These are phyloP conservation scores for Pomatostomus ruficeps DNA, from an alignment of 2,113 vertebrate genomes.

Conservation along the genomic window DNA sequence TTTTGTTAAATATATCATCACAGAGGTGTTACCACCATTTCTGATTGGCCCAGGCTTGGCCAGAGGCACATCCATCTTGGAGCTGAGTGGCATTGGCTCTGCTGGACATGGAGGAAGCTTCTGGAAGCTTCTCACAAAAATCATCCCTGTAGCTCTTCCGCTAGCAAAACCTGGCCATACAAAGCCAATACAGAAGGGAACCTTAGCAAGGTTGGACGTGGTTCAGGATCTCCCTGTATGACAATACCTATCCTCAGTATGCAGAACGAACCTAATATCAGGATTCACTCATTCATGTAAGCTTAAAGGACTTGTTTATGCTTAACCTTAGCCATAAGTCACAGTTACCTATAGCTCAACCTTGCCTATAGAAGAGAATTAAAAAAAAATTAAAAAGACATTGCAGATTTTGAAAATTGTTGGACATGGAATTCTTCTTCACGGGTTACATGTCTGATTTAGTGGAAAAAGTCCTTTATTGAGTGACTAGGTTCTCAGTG, in stretches of 20 bases:
- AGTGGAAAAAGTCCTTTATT: neutral
- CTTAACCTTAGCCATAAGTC: neutral
- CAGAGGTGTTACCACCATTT: neutral
- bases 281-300: neutral
- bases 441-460: neutral
- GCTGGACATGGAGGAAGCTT: neutral
- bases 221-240: neutral
- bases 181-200: neutral
- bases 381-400: neutral
- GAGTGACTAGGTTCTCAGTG: neutral
- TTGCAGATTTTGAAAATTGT: neutral
- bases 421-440: neutral
- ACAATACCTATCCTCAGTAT: neutral
- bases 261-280: neutral
- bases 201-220: rapidly evolving
- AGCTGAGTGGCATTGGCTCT: neutral
- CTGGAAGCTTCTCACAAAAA: neutral
- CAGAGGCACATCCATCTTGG: rapidly evolving
- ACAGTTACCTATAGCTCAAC: neutral
- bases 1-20: neutral
- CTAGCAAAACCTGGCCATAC: neutral
- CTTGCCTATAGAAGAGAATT: neutral
- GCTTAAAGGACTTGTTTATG: neutral
- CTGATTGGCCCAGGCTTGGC: neutral
- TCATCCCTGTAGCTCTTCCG: neutral